Base-by-base conservation (phyloP, 2,113 vertebrate species). In the Apodemus speciosus region DNA sequence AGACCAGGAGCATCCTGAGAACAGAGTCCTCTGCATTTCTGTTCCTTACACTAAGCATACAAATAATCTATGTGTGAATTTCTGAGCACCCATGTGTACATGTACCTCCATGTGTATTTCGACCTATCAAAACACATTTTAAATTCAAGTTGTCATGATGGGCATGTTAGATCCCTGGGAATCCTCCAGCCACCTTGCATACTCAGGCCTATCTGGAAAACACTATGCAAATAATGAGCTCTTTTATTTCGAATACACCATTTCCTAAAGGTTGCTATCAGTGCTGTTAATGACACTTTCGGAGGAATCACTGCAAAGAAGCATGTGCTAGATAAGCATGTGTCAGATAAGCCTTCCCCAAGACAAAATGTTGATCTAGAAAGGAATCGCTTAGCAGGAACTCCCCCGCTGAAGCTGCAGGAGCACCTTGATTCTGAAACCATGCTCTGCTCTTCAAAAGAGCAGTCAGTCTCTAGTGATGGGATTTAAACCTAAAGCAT, bases 401-500 rank as follows among this genome's bases (percentile, higher is more conserved):
- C 73, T 30, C 64, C 92, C 56, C 43, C 6, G 43, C 43, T 46
- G 43, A 46, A 1, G 21, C 35, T 51, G 94, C 95, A 94, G 89
- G 76, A 88, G 76, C n/a, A 84, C 79, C 91, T 94, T 4, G 0
- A 14, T n/a, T 35, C 84, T 38, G 46, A 53, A 49, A 53, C 25
- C 20, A 32, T 32, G 6, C 23, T 56, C 64, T 49, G 14, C 8
- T 72, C 35, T 68, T 10, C 92, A 51, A 88, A 85, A 71, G 46
- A n/a, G 73, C 93, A 92, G 80, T 46, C 38, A 43, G 90, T 43
- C 87, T 73, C 92, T 79, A 94, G 86, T 92, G 68, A 93, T 92
- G 68, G 35, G 79, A 97, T 87, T 97, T 73, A 35, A 94, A 95
- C 73, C 62, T n/a, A 32, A 96, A 89, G 53, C 76, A 93, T 91